Evolutionary conservation across 2,797 vertebrate genomes (phyloP).

Genomic region (Selene dorsalis): DNA sequence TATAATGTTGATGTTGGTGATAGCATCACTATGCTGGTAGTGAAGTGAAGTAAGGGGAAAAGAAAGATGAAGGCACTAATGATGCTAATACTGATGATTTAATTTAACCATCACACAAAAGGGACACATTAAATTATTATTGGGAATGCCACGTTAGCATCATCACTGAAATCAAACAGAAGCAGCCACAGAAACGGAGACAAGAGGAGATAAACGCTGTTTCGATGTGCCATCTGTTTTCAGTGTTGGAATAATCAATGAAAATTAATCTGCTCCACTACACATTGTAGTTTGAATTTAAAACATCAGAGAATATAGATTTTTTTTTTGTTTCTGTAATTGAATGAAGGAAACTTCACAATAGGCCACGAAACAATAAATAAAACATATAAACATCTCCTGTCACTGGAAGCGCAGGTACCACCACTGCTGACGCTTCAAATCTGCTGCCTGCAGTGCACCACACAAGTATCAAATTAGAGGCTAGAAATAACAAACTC

Average conservation of each 20-base stretch:
- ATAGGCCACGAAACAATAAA: constrained; percentile 39
- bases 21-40: background rate
- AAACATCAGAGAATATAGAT: constrained; percentile 13
- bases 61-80: background rate
- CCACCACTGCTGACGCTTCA: constrained; percentile 54
- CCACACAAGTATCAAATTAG: constrained; percentile 49
- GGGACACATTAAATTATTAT: background rate
- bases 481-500: constrained; percentile 38
- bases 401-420: constrained; percentile 45
- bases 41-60: background rate
- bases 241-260: constrained; percentile 4
- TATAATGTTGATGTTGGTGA: background rate
- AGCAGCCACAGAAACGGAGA: background rate
- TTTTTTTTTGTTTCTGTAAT: constrained; percentile 11
- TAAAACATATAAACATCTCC: constrained; percentile 47
- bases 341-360: constrained; percentile 27
- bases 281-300: background rate
- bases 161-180: background rate
- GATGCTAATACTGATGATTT: background rate
- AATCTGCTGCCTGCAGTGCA: constrained; percentile 51
- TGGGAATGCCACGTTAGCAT: background rate
- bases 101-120: background rate
- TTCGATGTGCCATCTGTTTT: background rate
- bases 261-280: constrained; percentile 9
- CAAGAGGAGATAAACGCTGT: background rate